phyloP scores from a whole-genome alignment of 1,140 invertebrate species.

The Ganaspis sp. region DNA sequence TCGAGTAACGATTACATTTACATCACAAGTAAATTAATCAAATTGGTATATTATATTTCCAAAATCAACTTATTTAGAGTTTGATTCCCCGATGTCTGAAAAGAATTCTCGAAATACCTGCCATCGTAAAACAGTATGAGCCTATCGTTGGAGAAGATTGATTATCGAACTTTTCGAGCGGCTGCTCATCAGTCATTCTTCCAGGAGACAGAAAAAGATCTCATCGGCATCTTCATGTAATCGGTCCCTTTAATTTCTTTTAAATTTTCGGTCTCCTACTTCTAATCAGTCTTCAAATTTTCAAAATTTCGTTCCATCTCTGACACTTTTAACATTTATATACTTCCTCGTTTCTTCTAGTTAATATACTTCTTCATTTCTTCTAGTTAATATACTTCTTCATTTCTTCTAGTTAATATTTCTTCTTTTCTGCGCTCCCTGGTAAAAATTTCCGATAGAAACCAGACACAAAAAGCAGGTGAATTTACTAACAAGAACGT shows the following conservation, averaged over 20 bases:
- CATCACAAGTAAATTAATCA: constrained; percentile 24
- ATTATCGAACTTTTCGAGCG: constrained; percentile 22
- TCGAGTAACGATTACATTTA: constrained; percentile 12
- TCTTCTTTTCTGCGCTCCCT: too few relatives aligned
- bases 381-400: too few relatives aligned
- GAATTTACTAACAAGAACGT: too few relatives aligned
- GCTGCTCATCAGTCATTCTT: constrained; percentile 24
- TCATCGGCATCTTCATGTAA: constrained; percentile 22
- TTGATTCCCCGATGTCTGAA: not conserved
- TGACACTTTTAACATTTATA: too few relatives aligned
- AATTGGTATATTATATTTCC: not conserved
- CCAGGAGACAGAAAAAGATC: constrained; percentile 24
- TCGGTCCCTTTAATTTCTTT: constrained; percentile 9
- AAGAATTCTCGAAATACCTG: constrained; percentile 7
- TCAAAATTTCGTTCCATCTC: too few relatives aligned
- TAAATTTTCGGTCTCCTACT: not conserved
- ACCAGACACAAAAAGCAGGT: too few relatives aligned
- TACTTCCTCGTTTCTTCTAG: too few relatives aligned
- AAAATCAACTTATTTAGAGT: constrained; percentile 22
- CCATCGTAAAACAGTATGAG: constrained; percentile 6
- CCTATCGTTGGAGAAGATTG: constrained; percentile 20
- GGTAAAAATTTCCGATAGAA: too few relatives aligned
- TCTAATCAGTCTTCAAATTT: not conserved
- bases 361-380: too few relatives aligned
- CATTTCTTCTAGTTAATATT: too few relatives aligned